phyloP scores from a whole-genome alignment of 2,888 invertebrate species.

The Aphodius granarius region DNA sequence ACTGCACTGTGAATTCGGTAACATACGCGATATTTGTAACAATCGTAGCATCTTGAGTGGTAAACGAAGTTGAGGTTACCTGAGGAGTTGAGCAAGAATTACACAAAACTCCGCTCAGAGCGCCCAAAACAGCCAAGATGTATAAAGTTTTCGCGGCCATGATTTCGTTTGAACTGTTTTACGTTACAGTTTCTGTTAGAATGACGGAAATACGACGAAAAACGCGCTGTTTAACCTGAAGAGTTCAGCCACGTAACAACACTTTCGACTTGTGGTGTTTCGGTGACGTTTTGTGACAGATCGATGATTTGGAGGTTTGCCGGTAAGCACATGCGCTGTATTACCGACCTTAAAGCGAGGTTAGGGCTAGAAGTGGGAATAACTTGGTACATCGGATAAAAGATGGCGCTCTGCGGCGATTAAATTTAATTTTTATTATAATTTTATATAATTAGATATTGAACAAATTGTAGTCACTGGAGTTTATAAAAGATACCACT shows the following conservation, averaged over 20 bases:
- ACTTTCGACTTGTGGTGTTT: too few relatives aligned
- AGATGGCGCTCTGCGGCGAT: too few relatives aligned
- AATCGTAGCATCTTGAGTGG: constrained; percentile 90
- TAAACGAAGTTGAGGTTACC: constrained; percentile 79
- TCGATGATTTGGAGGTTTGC: constrained; percentile 12
- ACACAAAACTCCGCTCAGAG: background rate
- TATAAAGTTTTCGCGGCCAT: background rate
- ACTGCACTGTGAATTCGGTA: constrained; percentile 85
- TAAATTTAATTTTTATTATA: too few relatives aligned
- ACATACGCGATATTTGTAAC: constrained; percentile 89
- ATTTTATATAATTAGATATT: too few relatives aligned
- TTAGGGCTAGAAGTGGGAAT: too few relatives aligned
- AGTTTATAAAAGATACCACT: too few relatives aligned
- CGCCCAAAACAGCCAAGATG: background rate
- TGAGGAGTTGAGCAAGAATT: constrained; percentile 62
- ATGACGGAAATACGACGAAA: background rate
- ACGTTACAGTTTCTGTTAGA: background rate
- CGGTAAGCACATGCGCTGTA: background rate
- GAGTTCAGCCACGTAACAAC: constrained; percentile 3
- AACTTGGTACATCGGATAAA: too few relatives aligned
- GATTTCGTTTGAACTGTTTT: background rate
- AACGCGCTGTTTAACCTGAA: background rate
- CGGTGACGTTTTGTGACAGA: background rate
- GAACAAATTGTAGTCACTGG: too few relatives aligned
- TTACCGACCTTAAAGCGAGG: background rate